Conservation (phyloP, 1,140 invertebrate species). For the Cephus cinctus region DNA sequence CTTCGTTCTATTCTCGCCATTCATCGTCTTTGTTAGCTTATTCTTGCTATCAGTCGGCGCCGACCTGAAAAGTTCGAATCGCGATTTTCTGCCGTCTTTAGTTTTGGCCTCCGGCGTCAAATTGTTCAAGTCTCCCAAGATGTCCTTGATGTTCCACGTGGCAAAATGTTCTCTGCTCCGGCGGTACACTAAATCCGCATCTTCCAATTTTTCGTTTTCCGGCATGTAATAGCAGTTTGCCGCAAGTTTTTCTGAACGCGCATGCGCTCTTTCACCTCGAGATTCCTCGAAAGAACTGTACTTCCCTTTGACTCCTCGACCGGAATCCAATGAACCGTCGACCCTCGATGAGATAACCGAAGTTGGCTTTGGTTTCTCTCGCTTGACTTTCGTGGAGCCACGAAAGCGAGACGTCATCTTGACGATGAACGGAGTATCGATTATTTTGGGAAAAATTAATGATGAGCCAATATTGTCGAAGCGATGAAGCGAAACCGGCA, state of each 20-base stretch:
- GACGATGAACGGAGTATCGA: constrained; percentile 15
- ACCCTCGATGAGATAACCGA: constrained; percentile 19
- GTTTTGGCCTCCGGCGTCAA: constrained; percentile 5
- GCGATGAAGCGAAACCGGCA: not conserved
- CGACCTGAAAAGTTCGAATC: constrained; percentile 13
- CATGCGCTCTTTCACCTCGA: constrained; percentile 14
- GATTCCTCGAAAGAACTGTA: constrained; percentile 9
- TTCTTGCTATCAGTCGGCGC: constrained; percentile 12
- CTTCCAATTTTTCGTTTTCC: constrained; percentile 11
- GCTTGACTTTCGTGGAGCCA: constrained; percentile 13
- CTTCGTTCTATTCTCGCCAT: not conserved
- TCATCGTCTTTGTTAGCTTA: constrained; percentile 7
- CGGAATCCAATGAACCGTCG: constrained; percentile 14
- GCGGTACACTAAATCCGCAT: constrained; percentile 22
- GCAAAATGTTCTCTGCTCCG: constrained; percentile 31
- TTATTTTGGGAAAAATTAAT: not conserved
- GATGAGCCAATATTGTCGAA: not conserved
- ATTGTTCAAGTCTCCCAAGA: constrained; percentile 12
- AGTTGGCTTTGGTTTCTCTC: constrained; percentile 4
- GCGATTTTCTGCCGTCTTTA: not conserved
- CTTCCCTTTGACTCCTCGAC: constrained; percentile 17
- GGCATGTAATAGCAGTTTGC: constrained; percentile 22
- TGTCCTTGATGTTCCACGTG: constrained; percentile 36
- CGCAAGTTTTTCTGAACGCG: constrained; percentile 14
- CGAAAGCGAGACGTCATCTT: constrained; percentile 43